Conservation (phyloP, 1,140 invertebrate genomes). For the Sitophilus oryzae region DNA sequence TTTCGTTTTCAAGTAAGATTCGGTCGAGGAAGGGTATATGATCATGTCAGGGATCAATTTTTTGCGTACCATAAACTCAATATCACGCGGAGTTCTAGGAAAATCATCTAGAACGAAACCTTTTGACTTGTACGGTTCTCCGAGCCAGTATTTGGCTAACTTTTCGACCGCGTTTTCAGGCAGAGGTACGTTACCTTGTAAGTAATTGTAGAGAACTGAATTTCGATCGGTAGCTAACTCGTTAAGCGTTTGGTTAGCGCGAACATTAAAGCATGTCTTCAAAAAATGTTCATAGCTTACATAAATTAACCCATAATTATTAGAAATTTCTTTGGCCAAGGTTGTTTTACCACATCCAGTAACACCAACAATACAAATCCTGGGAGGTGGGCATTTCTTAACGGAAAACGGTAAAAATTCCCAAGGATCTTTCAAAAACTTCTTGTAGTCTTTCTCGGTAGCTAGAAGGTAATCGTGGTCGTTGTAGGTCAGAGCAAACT, state of each 20-base stretch:
- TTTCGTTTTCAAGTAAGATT: slow-evolving; percentile 37
- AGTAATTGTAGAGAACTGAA: slow-evolving; percentile 35
- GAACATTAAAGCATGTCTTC: slow-evolving; percentile 14
- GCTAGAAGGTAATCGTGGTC: slow-evolving; percentile 49
- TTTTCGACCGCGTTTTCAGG: slow-evolving; percentile 41
- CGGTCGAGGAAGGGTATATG: slow-evolving; percentile 44
- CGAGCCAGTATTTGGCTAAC: slow-evolving; percentile 47
- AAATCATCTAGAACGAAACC: slow-evolving; percentile 54
- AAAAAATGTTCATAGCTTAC: slow-evolving; percentile 44
- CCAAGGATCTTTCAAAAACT: slow-evolving; percentile 45
- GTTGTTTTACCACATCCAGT: slow-evolving; percentile 49
- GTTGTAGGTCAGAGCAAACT: slow-evolving; percentile 47
- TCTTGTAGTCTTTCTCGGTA: slow-evolving; percentile 43
- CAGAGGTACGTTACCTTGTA: slow-evolving; percentile 43
- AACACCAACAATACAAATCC: slow-evolving; percentile 51
- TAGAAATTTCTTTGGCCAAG: slow-evolving; percentile 45
- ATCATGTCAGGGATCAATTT: slow-evolving; percentile 52
- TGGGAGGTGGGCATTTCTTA: slow-evolving; percentile 44
- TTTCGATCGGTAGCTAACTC: background rate
- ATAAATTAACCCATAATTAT: slow-evolving; percentile 49
- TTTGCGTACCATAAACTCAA: slow-evolving; percentile 45
- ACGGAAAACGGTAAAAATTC: slow-evolving; percentile 45
- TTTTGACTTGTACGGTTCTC: slow-evolving; percentile 42
- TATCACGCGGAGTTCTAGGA: slow-evolving; percentile 48
- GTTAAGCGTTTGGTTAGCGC: background rate